These are phyloP conservation scores for Gymnothorax javanicus DNA, from an alignment of 2,797 vertebrate species.

Conservation along the genomic window DNA sequence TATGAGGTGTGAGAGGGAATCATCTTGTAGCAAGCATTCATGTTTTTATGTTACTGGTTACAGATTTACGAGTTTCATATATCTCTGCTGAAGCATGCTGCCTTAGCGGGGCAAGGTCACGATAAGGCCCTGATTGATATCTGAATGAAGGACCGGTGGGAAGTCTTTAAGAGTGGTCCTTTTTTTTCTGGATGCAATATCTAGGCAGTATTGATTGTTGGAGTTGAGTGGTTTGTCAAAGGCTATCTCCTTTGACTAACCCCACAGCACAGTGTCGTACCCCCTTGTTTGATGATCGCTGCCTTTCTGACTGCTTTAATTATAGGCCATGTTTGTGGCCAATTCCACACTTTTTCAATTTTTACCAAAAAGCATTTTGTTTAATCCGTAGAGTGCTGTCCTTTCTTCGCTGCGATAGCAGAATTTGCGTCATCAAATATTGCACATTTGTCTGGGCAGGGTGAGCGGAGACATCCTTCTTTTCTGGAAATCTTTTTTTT, in stretches of 20 bases:
- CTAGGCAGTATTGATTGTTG: slow-evolving; percentile 90
- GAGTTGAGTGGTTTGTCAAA: slow-evolving; percentile 96
- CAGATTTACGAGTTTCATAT: slow-evolving; percentile 87
- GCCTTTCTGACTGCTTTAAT: slow-evolving; percentile 95
- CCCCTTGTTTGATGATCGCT: slow-evolving; percentile 94
- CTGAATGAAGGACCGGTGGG: slow-evolving; percentile 87
- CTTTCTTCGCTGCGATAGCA: slow-evolving; percentile 86
- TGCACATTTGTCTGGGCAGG: not conserved
- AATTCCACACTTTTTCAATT: slow-evolving; percentile 95
- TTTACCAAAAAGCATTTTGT: slow-evolving; percentile 81
- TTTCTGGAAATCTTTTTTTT: not conserved
- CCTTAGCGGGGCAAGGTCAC: slow-evolving; percentile 85
- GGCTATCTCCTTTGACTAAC: slow-evolving; percentile 99
- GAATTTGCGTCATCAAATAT: slow-evolving; percentile 84
- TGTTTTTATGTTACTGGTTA: slow-evolving; percentile 60
- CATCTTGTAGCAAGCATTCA: slow-evolving; percentile 44
- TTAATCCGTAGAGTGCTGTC: slow-evolving; percentile 91
- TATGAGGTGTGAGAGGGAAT: slow-evolving; percentile 58
- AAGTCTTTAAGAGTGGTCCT: slow-evolving; percentile 82
- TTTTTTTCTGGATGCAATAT: slow-evolving; percentile 79
- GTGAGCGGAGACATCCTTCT: not conserved
- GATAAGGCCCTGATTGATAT: slow-evolving; percentile 88
- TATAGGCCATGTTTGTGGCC: slow-evolving; percentile 92
- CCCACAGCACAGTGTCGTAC: slow-evolving; percentile 88
- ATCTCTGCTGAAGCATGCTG: slow-evolving; percentile 83